These are phyloP conservation scores for Cyclura pinguis DNA, from an alignment of 2,797 vertebrate species.

Conservation along the genomic window DNA sequence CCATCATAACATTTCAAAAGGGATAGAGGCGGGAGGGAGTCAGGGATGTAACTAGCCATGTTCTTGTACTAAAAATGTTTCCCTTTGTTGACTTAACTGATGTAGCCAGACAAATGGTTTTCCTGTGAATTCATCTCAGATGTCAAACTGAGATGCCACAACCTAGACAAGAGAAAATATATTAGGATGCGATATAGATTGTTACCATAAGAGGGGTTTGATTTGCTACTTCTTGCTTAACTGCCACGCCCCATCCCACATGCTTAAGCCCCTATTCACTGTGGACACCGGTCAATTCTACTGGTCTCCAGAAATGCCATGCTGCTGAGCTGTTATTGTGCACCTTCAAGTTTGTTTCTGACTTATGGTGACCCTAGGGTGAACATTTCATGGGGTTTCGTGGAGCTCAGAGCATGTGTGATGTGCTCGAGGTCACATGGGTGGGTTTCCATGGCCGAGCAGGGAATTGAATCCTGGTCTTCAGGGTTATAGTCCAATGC, in stretches of 20 bases:
- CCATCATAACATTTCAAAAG: slow-evolving; percentile 71
- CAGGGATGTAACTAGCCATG: slow-evolving; percentile 55
- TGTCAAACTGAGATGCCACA: accelerated
- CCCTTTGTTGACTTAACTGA: slow-evolving; percentile 39
- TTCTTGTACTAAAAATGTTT: slow-evolving; percentile 36
- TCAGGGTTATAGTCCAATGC: too few species aligned
- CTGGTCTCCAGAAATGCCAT: not conserved
- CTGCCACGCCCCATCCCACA: not conserved
- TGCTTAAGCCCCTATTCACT: not conserved
- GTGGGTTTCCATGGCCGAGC: too few species aligned
- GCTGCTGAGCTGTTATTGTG: not conserved
- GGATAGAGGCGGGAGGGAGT: not conserved
- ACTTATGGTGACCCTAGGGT: too few species aligned
- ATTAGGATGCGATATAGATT: not conserved
- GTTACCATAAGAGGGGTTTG: accelerated
- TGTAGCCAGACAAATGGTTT: slow-evolving; percentile 35
- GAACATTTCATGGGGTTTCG: too few species aligned
- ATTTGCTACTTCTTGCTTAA: not conserved
- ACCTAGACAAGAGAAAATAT: not conserved
- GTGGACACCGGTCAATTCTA: not conserved
- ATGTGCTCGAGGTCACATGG: too few species aligned
- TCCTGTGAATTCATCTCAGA: not conserved
- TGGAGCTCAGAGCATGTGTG: too few species aligned
- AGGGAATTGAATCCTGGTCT: too few species aligned
- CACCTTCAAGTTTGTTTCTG: too few species aligned